A percentile compares a stretch with the other conserved stretches of the same genome.
Conservation (phyloP, 2,888 invertebrate genomes). For the Coleophora deauratella region DNA sequence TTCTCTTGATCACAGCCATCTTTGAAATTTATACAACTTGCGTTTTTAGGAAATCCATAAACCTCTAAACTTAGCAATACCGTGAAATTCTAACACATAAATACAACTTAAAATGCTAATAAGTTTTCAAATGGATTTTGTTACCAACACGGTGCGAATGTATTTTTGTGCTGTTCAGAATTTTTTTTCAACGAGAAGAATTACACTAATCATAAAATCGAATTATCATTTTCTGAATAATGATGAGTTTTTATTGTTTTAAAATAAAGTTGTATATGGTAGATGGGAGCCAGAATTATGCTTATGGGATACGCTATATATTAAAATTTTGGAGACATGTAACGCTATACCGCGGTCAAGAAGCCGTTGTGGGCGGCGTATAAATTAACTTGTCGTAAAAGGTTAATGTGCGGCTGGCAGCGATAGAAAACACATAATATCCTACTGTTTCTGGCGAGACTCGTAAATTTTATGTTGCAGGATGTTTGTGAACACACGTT, state of each 20-base stretch:
- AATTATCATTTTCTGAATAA: slow-evolving; percentile 1
- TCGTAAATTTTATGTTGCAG: slow-evolving; percentile 33
- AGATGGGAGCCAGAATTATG: slow-evolving; percentile 17
- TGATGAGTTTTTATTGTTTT: slow-evolving; percentile 29
- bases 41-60: slow-evolving; percentile 28
- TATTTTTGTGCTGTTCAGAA: slow-evolving; percentile 1
- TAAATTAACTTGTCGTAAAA: slow-evolving; percentile 57
- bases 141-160: not conserved
- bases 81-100: too few relatives aligned
- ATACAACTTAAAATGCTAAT: too few relatives aligned
- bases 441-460: slow-evolving; percentile 40
- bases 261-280: slow-evolving; percentile 27
- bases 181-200: slow-evolving; percentile 6
- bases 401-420: slow-evolving; percentile 37
- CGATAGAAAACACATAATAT: slow-evolving; percentile 36
- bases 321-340: slow-evolving; percentile 33
- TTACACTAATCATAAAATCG: slow-evolving; percentile 9
- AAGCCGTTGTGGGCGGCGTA: slow-evolving; percentile 44
- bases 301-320: slow-evolving; percentile 23
- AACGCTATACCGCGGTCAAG: slow-evolving; percentile 39
- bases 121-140: not conserved
- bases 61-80: slow-evolving; percentile 17
- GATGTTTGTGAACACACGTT: slow-evolving; percentile 8
- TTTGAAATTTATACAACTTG: slow-evolving; percentile 15
- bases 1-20: slow-evolving; percentile 39